These are phyloP conservation scores for Epizoanthus scotinus DNA, from an alignment of 92 coral and sea anemone species.

Conservation along the genomic window DNA sequence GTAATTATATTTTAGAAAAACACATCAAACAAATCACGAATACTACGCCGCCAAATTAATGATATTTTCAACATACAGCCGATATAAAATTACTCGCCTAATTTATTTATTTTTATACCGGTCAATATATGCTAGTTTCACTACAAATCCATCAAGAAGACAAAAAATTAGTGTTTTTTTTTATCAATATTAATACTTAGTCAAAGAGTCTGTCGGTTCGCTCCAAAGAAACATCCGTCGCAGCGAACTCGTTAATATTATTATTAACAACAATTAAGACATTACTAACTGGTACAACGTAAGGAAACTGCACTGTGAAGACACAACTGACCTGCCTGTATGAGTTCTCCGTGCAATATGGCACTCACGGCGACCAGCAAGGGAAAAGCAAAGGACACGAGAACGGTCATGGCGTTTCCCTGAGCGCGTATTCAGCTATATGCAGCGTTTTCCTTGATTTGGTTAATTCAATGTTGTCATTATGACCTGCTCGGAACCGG, in stretches of 20 bases:
- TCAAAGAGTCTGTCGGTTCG: neutral
- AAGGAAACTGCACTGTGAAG: neutral
- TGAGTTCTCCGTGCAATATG: neutral
- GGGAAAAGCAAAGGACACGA: neutral
- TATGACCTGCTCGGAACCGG: slow-evolving; percentile 4
- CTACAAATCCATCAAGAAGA: neutral
- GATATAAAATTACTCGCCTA: neutral
- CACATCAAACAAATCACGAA: neutral
- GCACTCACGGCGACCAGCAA: neutral
- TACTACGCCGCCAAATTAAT: neutral
- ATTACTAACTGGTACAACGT: neutral
- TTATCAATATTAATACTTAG: neutral
- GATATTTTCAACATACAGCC: slow-evolving; percentile 8
- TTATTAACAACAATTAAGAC: slow-evolving; percentile 36
- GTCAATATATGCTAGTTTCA: neutral
- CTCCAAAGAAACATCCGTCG: neutral
- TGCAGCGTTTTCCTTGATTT: neutral
- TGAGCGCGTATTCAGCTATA: neutral
- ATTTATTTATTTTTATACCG: slow-evolving; percentile 23
- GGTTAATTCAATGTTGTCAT: neutral
- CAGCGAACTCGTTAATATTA: slow-evolving; percentile 16
- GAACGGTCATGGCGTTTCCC: slow-evolving; percentile 30
- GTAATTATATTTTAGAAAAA: slow-evolving; percentile 6
- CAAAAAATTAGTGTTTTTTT: slow-evolving; percentile 1
- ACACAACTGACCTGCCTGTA: neutral